These are phyloP conservation scores for Serripes groenlandicus DNA, from an alignment of 2,888 invertebrate species.

Conservation along the genomic window DNA sequence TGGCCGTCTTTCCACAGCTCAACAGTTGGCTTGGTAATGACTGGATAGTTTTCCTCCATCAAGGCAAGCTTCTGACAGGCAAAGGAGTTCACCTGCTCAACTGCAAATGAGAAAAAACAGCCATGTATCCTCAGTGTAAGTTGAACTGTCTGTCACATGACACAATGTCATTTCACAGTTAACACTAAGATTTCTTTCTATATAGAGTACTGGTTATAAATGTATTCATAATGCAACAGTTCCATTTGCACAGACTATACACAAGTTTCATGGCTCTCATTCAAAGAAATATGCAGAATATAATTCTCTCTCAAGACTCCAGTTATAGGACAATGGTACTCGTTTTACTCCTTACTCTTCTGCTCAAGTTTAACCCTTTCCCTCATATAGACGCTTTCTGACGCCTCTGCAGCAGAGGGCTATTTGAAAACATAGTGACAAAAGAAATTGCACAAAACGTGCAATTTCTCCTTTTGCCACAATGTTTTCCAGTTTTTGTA, in stretches of 20 bases:
- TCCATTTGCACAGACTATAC: too few species aligned
- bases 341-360: too few species aligned
- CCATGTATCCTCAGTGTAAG: not conserved
- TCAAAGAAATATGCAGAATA: too few species aligned
- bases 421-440: not conserved
- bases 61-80: slow-evolving; percentile 94
- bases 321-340: too few species aligned
- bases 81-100: slow-evolving; percentile 86
- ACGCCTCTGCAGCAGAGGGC: not conserved
- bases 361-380: not conserved
- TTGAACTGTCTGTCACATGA: too few species aligned
- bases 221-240: too few species aligned
- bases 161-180: too few species aligned
- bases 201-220: too few species aligned
- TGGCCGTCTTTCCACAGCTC: slow-evolving; percentile 86
- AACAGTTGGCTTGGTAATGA: slow-evolving; percentile 94
- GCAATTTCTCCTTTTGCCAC: slow-evolving; percentile 3
- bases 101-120: slow-evolving; percentile 70
- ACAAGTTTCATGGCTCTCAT: too few species aligned
- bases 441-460: not conserved
- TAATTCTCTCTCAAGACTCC: too few species aligned
- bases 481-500: not conserved
- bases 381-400: not conserved
- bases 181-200: too few species aligned
- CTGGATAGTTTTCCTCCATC: slow-evolving; percentile 94